These are phyloP conservation scores for Dasyornis broadbenti DNA, from an alignment of 2,113 vertebrate genomes.

Conservation along the genomic window DNA sequence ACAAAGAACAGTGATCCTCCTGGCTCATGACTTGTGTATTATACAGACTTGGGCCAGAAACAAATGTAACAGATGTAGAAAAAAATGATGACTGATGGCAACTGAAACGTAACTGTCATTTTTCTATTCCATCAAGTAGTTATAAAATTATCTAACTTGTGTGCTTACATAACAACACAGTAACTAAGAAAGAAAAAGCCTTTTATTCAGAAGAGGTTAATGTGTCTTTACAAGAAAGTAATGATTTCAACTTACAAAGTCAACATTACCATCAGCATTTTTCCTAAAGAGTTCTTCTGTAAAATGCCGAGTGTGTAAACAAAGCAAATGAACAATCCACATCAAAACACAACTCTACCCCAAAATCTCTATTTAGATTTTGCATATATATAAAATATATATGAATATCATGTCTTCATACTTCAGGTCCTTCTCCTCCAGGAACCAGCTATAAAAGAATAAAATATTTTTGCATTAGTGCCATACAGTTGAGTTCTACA, in stretches of 20 bases:
- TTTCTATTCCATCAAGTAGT: background rate
- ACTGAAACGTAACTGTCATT: background rate
- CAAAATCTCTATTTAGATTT: background rate
- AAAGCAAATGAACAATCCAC: background rate
- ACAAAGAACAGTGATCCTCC: background rate
- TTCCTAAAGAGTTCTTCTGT: constrained; percentile 4
- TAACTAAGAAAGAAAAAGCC: background rate
- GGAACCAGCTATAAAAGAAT: constrained; percentile 85
- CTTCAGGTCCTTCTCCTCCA: constrained; percentile 97
- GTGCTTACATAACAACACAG: background rate
- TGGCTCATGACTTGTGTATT: background rate
- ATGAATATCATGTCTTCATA: constrained; percentile 44
- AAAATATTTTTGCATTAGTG: background rate
- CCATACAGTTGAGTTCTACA: background rate
- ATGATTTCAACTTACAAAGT: constrained; percentile 61
- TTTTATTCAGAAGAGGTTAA: constrained; percentile 36
- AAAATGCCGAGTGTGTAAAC: constrained; percentile 1
- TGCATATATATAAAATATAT: background rate
- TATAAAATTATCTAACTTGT: background rate
- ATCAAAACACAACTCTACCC: background rate
- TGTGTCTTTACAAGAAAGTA: constrained; percentile 22
- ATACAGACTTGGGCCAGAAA: background rate
- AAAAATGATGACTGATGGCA: background rate
- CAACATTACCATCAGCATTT: background rate
- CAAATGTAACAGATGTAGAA: background rate